phyloP scores from a whole-genome alignment of 2,888 invertebrate genomes.

The Eupithecia subfuscata region DNA sequence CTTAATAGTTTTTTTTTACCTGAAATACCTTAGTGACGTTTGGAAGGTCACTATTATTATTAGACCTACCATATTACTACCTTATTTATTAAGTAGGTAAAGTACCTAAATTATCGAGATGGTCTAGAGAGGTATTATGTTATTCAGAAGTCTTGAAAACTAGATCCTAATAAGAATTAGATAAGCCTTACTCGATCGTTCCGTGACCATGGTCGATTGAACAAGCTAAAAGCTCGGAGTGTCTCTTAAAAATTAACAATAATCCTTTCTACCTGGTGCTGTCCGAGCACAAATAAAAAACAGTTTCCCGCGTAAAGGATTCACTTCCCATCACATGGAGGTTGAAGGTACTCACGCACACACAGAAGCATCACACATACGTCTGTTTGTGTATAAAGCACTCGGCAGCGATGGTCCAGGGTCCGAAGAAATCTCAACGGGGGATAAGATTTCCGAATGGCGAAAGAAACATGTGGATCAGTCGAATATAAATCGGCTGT shows the following conservation, averaged over 20 bases:
- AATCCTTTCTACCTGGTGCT: conserved; percentile 84
- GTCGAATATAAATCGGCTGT: conserved; percentile 9
- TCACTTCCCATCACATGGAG: conserved; percentile 84
- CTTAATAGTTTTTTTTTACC: too few species aligned
- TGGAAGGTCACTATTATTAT: too few species aligned
- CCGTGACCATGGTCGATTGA: conserved; percentile 31
- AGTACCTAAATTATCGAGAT: too few species aligned
- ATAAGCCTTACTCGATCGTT: background rate
- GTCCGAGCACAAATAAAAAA: conserved; percentile 85
- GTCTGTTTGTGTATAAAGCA: conserved; percentile 54
- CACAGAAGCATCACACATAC: conserved; percentile 49
- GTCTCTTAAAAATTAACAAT: conserved; percentile 83
- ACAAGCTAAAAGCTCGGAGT: conserved; percentile 58
- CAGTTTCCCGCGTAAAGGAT: conserved; percentile 83
- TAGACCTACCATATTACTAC: too few species aligned
- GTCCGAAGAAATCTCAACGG: conserved; percentile 78
- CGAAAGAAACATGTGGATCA: conserved; percentile 69
- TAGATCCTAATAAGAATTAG: conserved; percentile 15
- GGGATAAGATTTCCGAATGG: conserved; percentile 76
- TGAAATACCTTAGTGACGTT: too few species aligned
- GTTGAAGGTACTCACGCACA: conserved; percentile 66
- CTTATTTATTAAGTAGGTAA: too few species aligned
- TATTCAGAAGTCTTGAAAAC: background rate
- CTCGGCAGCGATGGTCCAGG: conserved; percentile 66
- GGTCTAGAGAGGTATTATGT: background rate